Conservation (phyloP, 2,888 invertebrate species). For the Tenthredo distinguenda region DNA sequence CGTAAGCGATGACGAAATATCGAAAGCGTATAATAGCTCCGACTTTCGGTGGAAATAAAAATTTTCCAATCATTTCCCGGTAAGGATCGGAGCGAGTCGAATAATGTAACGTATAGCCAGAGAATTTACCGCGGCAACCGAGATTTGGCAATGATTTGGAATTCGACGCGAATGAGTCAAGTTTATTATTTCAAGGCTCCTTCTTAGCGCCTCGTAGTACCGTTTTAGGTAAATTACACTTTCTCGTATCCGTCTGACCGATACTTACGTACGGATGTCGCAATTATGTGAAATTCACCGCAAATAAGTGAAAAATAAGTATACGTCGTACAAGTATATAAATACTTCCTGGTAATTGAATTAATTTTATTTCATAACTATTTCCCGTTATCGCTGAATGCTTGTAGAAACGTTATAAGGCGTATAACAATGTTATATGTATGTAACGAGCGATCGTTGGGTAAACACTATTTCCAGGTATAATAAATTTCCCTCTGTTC, state of each 20-base stretch:
- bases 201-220: background rate
- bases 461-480: background rate
- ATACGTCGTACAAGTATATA: background rate
- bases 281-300: background rate
- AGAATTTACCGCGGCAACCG: background rate
- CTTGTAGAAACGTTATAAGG: background rate
- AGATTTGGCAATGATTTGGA: background rate
- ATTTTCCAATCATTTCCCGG: too few relatives aligned
- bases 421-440: background rate
- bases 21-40: background rate
- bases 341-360: background rate
- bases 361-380: background rate
- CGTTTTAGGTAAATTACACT: constrained; percentile 3
- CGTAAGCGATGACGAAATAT: background rate
- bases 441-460: background rate
- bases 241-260: background rate
- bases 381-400: background rate
- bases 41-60: too few relatives aligned
- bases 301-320: background rate
- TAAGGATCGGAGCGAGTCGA: too few relatives aligned
- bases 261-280: background rate
- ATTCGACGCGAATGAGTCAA: constrained; percentile 16
- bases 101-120: too few relatives aligned
- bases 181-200: background rate
- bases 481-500: background rate